phyloP scores from a whole-genome alignment of 2,797 vertebrate genomes.

The Anableps anableps region DNA sequence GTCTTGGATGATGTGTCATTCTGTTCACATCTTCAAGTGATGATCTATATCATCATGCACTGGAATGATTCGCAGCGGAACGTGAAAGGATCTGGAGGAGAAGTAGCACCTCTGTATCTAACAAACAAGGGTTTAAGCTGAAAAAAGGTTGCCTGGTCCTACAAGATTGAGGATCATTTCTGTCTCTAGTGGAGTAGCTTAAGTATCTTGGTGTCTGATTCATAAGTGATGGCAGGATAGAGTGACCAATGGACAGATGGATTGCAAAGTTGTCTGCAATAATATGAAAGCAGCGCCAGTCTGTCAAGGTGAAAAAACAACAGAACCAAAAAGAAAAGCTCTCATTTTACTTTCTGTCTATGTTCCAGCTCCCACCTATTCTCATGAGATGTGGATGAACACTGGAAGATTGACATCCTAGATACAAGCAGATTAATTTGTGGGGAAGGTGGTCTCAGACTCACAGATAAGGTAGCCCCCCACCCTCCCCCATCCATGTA shows the following conservation, averaged over 20 bases:
- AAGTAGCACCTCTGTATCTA: background rate
- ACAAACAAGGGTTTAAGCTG: background rate
- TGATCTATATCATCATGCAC: background rate
- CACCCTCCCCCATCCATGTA: background rate
- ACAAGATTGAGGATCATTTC: background rate
- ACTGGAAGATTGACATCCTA: background rate
- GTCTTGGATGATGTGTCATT: background rate
- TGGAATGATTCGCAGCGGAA: background rate
- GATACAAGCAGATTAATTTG: background rate
- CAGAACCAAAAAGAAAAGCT: background rate
- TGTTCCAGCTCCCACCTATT: background rate
- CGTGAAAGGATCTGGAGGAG: background rate
- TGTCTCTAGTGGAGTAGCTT: background rate
- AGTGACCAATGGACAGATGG: background rate
- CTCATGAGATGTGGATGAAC: background rate
- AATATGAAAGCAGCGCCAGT: background rate
- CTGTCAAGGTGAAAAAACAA: background rate
- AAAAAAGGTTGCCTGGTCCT: background rate
- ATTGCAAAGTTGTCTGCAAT: background rate
- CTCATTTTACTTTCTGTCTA: background rate
- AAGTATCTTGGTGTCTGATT: background rate
- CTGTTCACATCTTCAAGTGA: background rate
- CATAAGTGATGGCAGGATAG: background rate
- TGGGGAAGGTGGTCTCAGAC: background rate
- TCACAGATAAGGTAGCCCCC: too few relatives aligned